A percentile compares a stretch with the other conserved stretches of the same genome.
Conservation (phyloP, 2,888 invertebrate species). For the Patella ulyssiponensis region DNA sequence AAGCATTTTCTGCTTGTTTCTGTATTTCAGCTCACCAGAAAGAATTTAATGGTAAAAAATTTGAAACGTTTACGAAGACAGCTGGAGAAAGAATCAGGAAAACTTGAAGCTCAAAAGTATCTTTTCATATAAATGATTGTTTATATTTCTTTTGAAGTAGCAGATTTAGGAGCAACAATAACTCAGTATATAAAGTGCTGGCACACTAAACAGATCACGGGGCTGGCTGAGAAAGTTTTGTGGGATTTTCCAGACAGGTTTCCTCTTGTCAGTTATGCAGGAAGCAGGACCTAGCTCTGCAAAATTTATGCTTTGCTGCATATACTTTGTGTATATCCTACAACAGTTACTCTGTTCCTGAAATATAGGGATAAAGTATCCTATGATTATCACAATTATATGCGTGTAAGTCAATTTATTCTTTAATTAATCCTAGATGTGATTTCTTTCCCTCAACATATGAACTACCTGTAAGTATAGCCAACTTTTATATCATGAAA, state of each 20-base stretch:
- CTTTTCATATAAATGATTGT: constrained; percentile 23
- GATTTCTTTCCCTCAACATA: constrained; percentile 78
- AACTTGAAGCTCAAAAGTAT: constrained; percentile 72
- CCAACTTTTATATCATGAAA: background rate
- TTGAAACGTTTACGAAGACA: constrained; percentile 73
- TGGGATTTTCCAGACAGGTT: no score
- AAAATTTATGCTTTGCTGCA: no score
- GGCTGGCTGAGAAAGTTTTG: no score
- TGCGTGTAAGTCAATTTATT: background rate
- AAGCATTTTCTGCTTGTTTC: no score
- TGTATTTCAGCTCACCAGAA: constrained; percentile 74
- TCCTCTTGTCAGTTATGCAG: no score
- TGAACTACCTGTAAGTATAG: constrained; percentile 75
- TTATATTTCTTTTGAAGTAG: background rate
- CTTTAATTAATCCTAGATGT: constrained; percentile 65
- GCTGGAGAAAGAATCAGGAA: constrained; percentile 69
- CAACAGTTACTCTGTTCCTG: no score
- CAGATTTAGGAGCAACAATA: background rate
- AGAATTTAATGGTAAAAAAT: constrained; percentile 77
- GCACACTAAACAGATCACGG: no score
- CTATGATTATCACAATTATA: no score
- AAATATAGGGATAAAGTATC: no score
- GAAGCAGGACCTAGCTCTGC: no score
- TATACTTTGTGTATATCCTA: no score
- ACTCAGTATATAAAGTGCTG: no score